A percentile compares a stretch with the other conserved stretches of the same genome.
Evolutionary conservation across 2,113 vertebrate species (phyloP).

Genomic region (Himantopus leucocephalus): DNA sequence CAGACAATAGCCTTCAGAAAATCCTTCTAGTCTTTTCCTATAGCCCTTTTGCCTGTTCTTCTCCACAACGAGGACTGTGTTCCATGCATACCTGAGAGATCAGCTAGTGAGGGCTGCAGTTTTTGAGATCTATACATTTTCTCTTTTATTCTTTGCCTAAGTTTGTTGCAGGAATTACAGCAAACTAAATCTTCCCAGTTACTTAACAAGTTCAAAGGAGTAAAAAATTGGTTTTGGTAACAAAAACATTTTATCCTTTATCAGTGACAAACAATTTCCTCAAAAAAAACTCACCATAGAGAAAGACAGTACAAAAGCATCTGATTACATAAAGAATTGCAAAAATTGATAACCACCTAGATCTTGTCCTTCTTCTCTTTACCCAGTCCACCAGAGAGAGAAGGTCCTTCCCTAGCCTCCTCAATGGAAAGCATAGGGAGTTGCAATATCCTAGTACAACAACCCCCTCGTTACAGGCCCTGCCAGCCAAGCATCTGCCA

Average conservation of each 20-base stretch:
- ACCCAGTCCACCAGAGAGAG: neutral
- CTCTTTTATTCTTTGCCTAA: neutral
- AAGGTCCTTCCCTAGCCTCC: neutral
- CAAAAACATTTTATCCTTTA: neutral
- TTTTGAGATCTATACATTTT: neutral
- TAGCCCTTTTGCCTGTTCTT: neutral
- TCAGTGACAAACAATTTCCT: neutral
- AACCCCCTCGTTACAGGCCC: fast-evolving
- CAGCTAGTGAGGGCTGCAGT: fast-evolving
- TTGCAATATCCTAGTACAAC: too few relatives aligned
- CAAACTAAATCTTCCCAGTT: neutral
- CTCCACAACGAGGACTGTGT: neutral
- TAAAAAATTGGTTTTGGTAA: neutral
- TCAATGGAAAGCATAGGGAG: neutral
- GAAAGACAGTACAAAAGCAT: neutral
- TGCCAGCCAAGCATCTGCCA: neutral
- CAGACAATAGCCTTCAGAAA: neutral
- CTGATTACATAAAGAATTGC: neutral
- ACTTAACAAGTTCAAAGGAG: neutral
- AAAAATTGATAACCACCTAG: neutral
- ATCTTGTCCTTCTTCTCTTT: fast-evolving
- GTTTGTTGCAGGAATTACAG: neutral
- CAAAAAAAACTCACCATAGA: neutral
- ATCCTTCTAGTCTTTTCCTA: neutral
- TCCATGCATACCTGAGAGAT: neutral